Conservation (phyloP, 1,140 invertebrate genomes). For the Ceratina calcarata region DNA sequence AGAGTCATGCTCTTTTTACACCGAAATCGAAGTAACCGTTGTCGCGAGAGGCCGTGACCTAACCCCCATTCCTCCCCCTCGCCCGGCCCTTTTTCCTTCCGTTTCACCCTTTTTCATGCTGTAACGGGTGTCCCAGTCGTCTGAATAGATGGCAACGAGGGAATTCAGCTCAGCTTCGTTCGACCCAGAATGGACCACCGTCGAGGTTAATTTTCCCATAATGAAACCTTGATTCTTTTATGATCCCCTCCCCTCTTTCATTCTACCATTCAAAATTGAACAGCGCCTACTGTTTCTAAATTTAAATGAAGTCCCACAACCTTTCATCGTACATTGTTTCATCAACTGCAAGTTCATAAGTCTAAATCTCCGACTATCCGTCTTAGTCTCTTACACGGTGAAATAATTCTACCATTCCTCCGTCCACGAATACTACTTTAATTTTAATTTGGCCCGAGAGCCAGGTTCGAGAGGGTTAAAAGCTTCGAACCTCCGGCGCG, state of each 20-base stretch:
- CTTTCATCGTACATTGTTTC: too few relatives aligned
- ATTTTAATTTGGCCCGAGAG: too few relatives aligned
- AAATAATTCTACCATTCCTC: too few relatives aligned
- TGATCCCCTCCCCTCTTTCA: background rate
- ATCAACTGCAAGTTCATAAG: too few relatives aligned
- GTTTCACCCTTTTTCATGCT: background rate
- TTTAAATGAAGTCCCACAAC: too few relatives aligned
- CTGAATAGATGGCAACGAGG: conserved; percentile 2
- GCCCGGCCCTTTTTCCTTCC: background rate
- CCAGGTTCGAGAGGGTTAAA: too few relatives aligned
- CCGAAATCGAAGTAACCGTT: conserved; percentile 61
- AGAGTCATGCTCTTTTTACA: conserved; percentile 40
- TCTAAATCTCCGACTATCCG: too few relatives aligned
- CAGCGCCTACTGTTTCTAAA: too few relatives aligned
- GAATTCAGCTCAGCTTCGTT: background rate
- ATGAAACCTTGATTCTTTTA: background rate
- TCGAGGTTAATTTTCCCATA: background rate
- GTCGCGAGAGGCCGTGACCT: conserved; percentile 48
- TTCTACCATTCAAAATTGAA: too few relatives aligned
- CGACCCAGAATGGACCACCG: background rate
- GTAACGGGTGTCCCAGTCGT: conserved; percentile 25
- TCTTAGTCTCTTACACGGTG: too few relatives aligned
- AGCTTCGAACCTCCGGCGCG: background rate
- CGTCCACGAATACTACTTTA: too few relatives aligned
- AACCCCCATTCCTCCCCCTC: background rate